Evolutionary conservation across 2,113 vertebrate genomes (phyloP).

Genomic region (Glareola pratincola): DNA sequence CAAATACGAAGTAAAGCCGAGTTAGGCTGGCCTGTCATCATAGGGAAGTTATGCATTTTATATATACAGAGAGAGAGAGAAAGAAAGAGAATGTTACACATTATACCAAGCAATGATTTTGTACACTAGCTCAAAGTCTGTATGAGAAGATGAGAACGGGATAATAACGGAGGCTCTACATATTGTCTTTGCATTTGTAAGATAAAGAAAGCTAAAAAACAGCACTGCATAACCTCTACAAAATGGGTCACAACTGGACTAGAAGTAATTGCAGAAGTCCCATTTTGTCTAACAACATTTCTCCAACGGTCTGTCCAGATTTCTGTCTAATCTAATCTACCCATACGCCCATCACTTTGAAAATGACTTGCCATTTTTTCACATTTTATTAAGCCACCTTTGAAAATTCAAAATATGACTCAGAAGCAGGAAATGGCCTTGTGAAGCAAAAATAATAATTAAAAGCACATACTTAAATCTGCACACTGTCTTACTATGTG

Average conservation of each 20-base stretch:
- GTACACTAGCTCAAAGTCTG: background rate
- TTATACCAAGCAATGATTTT: background rate
- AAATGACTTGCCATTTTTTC: constrained; percentile 58
- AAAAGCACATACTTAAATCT: background rate
- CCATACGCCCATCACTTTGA: constrained; percentile 15
- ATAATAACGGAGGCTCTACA: background rate
- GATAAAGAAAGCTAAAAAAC: constrained; percentile 8
- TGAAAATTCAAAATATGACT: constrained; percentile 9
- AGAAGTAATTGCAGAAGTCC: constrained; percentile 63
- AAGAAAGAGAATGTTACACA: background rate
- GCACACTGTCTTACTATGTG: background rate
- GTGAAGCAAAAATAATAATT: background rate
- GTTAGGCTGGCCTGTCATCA: background rate
- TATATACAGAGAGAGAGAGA: background rate
- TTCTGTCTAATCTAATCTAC: constrained; percentile 43
- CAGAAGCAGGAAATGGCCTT: background rate
- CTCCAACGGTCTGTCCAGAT: constrained; percentile 34
- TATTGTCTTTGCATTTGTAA: background rate
- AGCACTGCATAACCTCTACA: background rate
- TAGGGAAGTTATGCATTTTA: background rate
- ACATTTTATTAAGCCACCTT: constrained; percentile 17
- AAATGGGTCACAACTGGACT: constrained; percentile 58
- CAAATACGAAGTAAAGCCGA: background rate
- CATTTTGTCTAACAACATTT: constrained; percentile 59
- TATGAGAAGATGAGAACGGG: background rate